Conservation (phyloP, 2,113 vertebrate genomes). For the Cynopterus brachyotis region DNA sequence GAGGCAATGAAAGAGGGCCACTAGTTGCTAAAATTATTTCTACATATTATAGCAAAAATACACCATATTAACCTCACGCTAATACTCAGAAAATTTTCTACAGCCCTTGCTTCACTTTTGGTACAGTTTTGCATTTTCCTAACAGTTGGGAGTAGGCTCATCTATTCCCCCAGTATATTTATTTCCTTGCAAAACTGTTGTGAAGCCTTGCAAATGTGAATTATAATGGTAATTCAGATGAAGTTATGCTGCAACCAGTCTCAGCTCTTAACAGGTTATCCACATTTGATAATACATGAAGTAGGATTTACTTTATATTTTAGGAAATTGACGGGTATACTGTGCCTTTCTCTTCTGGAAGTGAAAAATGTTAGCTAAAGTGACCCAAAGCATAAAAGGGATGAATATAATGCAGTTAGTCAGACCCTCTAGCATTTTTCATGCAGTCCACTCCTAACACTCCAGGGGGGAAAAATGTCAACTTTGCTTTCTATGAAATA, state of each 20-base stretch:
- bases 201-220: constrained; percentile 51
- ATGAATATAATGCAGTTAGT: constrained; percentile 44
- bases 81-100: constrained; percentile 40
- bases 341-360: constrained; percentile 35
- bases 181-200: constrained; percentile 18
- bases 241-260: constrained; percentile 41
- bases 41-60: neutral
- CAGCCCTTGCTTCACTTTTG: neutral
- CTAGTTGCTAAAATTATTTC: constrained; percentile 26
- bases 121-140: constrained; percentile 8
- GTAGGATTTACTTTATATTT: constrained; percentile 52
- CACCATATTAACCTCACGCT: neutral
- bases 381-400: constrained; percentile 35
- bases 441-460: constrained; percentile 20
- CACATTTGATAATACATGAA: constrained; percentile 49
- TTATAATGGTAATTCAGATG: constrained; percentile 46
- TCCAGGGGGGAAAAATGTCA: neutral
- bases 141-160: neutral
- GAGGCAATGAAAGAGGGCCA: neutral
- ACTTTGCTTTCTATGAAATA: neutral
- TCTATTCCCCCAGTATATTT: constrained; percentile 33
- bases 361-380: constrained; percentile 48
- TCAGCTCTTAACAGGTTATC: constrained; percentile 48
- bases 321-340: constrained; percentile 46
- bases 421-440: constrained; percentile 11